Evolutionary conservation across 2,888 invertebrate species (phyloP), one percentile per base, ranked within the genome.

Genomic region (Cinara cedri): DNA sequence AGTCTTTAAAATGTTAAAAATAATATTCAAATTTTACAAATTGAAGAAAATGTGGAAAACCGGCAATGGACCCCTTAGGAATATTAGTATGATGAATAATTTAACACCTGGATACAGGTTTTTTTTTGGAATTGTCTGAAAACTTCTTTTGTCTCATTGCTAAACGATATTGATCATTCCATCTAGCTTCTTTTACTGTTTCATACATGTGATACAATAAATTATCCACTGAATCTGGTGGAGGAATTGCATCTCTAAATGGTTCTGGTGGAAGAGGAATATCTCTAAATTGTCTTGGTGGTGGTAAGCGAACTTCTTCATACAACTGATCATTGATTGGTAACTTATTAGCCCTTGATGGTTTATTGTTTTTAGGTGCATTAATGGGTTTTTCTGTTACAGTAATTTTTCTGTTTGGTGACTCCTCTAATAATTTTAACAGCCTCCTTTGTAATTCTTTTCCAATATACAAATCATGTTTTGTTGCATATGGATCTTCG

Each of bases 151-250:
- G 66, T 42, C 24, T 75, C 74, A 70, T 78, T 42, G 68, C 78
- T 62, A 68, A 60, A 21, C 70, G 57, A 62, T 78, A 70, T 60
- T 78, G 68, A 51, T 78, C 78, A 51, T 78, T 78, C 78, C 78
- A 78, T 42, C 78, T 66, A 10, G 78, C 78, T 70, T 78, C 78
- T 78, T 78, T 78, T 42, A 88, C 87, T 19, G 92, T 91, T 87
- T 93, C 93, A 84, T 93, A 93, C 66, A 93, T 91, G 85, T 93
- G 93, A 84, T 93, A 93, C 8, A 93, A 87, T 0, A 93, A 91
- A 86, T 93, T 93, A 84, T 93, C 93, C 68, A 91, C 88, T 81
- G 85, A 83, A 72, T 82, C 81, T 9, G 78, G 81, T 24, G 78
- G 81, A 24, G 75, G 70, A 34, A 70, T 82, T 86, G 85, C 49